Evolutionary conservation across 2,797 vertebrate species (phyloP), one percentile per base, ranked within the genome.

Genomic region (Pangasius mekongensis): DNA sequence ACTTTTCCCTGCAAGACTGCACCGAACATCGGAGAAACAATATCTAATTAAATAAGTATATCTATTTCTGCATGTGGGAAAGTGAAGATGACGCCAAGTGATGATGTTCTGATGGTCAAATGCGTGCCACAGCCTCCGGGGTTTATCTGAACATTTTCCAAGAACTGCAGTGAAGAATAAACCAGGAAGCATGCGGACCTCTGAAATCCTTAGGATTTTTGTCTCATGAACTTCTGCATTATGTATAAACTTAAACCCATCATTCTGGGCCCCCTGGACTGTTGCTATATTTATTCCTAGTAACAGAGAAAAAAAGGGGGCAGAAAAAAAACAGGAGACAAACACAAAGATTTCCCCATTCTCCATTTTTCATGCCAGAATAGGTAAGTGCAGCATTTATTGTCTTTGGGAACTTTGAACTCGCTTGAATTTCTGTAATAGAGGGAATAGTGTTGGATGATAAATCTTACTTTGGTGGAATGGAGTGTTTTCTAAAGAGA

Each of bases 291-390:
- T 76, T 64, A 52, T 76, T 67, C 69, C 22, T 36, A 83, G 67
- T 86, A 84, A 88, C 69, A 84, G 69, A 60, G 36, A 30, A 80
- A 52, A 74, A 78, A 62, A n/a, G 16, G 22, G 39, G 36, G 30
- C 64, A 20, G 30, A 27, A 30, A 24, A n/a, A 64, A 24, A 33
- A 3, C 6, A 49, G 18, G 14, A 24, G n/a, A 84, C n/a, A 69
- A 60, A 20, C 20, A 36, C 24, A 83, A 22, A 66, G 1, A 60
- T 39, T 62, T 27, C 60, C 49, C 47, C 89, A 73, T 87, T 83
- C 84, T 90, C 90, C 89, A 92, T 92, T 90, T 92, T 95, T 93
- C 78, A 96, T 95, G 95, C 93, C 94, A 90, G 92, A 92, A 89
- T 93, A 94, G 95, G 95, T 96, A 93, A 94, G 90, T 88, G 56